A percentile compares a stretch with the other conserved stretches of the same genome.
phyloP scores from a whole-genome alignment of 2,888 invertebrate species.

The Drosophila kuntzei region DNA sequence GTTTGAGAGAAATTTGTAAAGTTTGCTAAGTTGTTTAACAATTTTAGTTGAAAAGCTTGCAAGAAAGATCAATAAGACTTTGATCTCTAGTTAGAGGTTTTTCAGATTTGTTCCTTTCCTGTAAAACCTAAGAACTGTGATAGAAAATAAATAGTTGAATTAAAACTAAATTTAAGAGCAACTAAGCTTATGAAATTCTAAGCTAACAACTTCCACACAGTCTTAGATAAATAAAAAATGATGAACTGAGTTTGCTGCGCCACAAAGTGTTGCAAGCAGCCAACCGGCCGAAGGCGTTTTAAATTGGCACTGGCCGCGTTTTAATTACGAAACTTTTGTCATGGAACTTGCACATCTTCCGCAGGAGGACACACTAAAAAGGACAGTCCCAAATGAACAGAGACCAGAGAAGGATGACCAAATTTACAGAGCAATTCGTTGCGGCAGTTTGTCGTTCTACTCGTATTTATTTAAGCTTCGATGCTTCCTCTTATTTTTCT shows the following conservation, averaged over 20 bases:
- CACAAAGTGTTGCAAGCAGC: constrained; percentile 36
- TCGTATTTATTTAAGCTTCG: constrained; percentile 34
- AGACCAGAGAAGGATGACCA: constrained; percentile 19
- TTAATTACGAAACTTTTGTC: constrained; percentile 75
- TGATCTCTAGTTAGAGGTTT: background rate
- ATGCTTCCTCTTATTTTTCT: constrained; percentile 25
- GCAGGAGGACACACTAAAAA: constrained; percentile 25
- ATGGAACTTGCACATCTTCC: constrained; percentile 54
- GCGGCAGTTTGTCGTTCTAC: constrained; percentile 37
- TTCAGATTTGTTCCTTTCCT: background rate
- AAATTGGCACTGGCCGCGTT: constrained; percentile 45
- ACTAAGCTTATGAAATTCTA: constrained; percentile 26
- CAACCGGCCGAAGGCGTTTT: constrained; percentile 23
- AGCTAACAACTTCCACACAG: constrained; percentile 49
- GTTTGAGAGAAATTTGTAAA: constrained; percentile 14
- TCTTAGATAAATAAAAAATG: background rate
- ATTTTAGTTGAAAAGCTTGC: constrained; percentile 23
- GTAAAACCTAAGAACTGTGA: background rate
- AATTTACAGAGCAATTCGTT: constrained; percentile 25
- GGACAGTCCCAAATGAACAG: constrained; percentile 18
- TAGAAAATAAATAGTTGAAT: background rate
- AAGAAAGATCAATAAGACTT: constrained; percentile 33
- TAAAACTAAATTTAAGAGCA: constrained; percentile 2
- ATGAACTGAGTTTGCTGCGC: constrained; percentile 31
- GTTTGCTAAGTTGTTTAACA: constrained; percentile 38